These are phyloP conservation scores for Brienomyrus longianalis DNA, from an alignment of 2,113 vertebrate species.

Conservation along the genomic window DNA sequence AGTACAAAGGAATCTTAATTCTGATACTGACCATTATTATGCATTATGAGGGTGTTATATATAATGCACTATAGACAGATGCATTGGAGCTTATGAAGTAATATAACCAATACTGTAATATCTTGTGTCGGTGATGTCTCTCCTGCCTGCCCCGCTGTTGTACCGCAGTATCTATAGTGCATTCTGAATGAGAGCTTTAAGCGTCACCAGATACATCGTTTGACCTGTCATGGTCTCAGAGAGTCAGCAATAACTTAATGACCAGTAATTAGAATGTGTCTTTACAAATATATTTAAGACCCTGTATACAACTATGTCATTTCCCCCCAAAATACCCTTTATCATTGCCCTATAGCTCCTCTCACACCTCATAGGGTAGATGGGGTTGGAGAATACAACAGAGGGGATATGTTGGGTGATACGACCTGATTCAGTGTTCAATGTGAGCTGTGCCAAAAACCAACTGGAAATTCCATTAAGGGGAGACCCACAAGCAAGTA, in stretches of 20 bases:
- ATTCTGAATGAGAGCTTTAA: too few species aligned
- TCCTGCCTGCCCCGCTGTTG: too few species aligned
- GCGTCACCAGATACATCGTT: not conserved
- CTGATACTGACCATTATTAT: too few species aligned
- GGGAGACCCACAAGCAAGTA: not conserved
- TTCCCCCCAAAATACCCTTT: not conserved
- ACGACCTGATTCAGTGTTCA: not conserved
- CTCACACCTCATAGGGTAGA: not conserved
- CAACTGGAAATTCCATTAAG: not conserved
- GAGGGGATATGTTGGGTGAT: not conserved
- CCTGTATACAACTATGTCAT: not conserved
- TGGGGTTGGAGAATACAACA: not conserved
- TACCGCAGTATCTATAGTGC: too few species aligned
- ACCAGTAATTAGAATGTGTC: not conserved
- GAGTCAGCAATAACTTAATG: not conserved
- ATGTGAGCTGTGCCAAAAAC: not conserved
- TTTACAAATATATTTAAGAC: not conserved
- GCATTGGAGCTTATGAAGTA: too few species aligned
- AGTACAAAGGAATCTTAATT: too few species aligned
- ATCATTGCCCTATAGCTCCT: not conserved
- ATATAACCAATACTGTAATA: too few species aligned
- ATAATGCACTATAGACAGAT: too few species aligned
- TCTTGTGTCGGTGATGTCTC: too few species aligned
- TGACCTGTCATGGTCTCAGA: not conserved
- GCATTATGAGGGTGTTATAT: too few species aligned